phyloP scores from a whole-genome alignment of 2,797 vertebrate genomes.

The Poecile montanus region DNA sequence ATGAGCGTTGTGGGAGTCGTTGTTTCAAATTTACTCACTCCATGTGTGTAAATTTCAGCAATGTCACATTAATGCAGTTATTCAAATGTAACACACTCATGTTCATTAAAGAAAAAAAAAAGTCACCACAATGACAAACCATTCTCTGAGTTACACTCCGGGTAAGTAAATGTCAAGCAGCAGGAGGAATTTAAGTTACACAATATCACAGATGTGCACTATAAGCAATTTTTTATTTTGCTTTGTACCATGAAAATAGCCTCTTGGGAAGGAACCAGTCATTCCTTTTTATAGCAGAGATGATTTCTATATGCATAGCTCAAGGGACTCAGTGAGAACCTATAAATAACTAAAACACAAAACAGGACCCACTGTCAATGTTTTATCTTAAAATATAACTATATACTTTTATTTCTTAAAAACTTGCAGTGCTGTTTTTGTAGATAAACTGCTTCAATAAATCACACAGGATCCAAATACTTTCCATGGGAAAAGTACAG shows the following conservation, averaged over 20 bases:
- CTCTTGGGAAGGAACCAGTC: neutral
- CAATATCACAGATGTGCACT: constrained; percentile 19
- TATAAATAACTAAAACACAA: constrained; percentile 38
- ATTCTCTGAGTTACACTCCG: neutral
- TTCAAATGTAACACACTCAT: constrained; percentile 13
- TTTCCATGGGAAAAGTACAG: neutral
- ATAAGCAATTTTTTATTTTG: neutral
- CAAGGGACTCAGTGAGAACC: neutral
- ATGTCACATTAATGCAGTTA: constrained; percentile 8
- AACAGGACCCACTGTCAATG: neutral
- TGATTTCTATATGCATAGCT: constrained; percentile 19
- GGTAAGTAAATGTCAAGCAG: constrained; percentile 37
- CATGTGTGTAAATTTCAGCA: constrained; percentile 1
- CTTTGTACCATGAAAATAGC: neutral
- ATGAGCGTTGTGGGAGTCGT: neutral
- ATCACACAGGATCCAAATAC: neutral
- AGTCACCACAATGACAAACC: neutral
- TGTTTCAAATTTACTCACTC: constrained; percentile 12
- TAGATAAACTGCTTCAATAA: neutral
- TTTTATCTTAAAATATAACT: constrained; percentile 14
- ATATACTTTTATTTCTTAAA: neutral
- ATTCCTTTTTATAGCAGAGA: neutral
- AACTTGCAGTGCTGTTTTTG: neutral
- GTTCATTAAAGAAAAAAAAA: constrained; percentile 9
- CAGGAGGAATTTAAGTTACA: constrained; percentile 23